phyloP scores from a whole-genome alignment of 2,888 invertebrate species.

The Exocentrus adspersus region DNA sequence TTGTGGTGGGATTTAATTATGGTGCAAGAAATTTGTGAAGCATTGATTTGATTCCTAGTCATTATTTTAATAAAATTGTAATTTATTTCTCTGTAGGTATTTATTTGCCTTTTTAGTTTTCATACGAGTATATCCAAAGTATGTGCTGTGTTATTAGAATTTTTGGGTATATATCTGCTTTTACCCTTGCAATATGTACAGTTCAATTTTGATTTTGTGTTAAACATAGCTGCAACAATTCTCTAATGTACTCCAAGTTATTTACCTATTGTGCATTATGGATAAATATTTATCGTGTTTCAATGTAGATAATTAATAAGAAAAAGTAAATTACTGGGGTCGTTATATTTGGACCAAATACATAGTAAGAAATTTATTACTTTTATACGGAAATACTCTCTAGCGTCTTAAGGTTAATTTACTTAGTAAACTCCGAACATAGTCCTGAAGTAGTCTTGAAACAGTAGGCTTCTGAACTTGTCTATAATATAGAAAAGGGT shows the following conservation, averaged over 20 bases:
- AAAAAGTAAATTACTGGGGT: slow-evolving; percentile 9
- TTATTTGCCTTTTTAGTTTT: slow-evolving; percentile 8
- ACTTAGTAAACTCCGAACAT: slow-evolving; percentile 34
- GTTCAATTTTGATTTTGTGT: neutral
- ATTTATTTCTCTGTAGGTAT: slow-evolving; percentile 25
- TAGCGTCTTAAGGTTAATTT: slow-evolving; percentile 30
- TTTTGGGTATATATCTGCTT: neutral
- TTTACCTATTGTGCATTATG: slow-evolving; percentile 1
- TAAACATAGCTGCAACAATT: slow-evolving; percentile 4
- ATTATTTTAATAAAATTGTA: slow-evolving; percentile 22
- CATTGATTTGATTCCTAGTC: slow-evolving; percentile 26
- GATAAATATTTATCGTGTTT: slow-evolving; percentile 1
- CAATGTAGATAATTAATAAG: slow-evolving; percentile 1
- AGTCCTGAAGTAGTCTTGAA: slow-evolving; percentile 28
- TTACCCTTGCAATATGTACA: slow-evolving; percentile 4
- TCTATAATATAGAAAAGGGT: slow-evolving; percentile 35
- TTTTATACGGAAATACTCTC: slow-evolving; percentile 36
- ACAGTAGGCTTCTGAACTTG: slow-evolving; percentile 31
- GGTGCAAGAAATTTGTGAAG: slow-evolving; percentile 10
- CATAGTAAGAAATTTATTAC: slow-evolving; percentile 36
- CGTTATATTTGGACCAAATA: slow-evolving; percentile 42
- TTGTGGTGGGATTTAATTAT: slow-evolving; percentile 16
- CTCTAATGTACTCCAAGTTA: slow-evolving; percentile 12
- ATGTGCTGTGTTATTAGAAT: slow-evolving; percentile 12
- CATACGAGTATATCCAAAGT: slow-evolving; percentile 2